Percentiles rank a stretch among this genome's conserved stretches.
phyloP scores from a whole-genome alignment of 2,113 vertebrate genomes.

The Mungos mungo region DNA sequence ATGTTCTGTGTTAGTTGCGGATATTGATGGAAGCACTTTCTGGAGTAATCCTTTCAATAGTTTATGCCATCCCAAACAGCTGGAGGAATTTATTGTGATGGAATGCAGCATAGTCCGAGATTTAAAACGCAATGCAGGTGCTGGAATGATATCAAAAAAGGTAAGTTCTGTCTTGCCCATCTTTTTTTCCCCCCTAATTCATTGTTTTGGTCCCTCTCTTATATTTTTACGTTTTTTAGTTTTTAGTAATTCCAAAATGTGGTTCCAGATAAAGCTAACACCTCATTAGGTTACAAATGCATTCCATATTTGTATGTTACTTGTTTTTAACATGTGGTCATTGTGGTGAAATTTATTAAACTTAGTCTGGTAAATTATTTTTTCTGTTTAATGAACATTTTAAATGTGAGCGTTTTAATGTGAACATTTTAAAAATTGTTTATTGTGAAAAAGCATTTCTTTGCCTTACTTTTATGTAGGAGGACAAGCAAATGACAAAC shows the following conservation, averaged over 20 bases:
- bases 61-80: constrained; percentile 92
- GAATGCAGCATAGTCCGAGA: constrained; percentile 89
- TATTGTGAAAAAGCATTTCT: neutral
- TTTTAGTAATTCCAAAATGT: neutral
- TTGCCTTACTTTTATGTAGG: neutral
- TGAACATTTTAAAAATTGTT: neutral
- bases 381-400: constrained; percentile 2
- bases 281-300: constrained; percentile 8
- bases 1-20: constrained; percentile 88
- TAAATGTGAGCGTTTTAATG: neutral
- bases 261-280: neutral
- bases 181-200: neutral
- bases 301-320: neutral
- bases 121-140: constrained; percentile 90
- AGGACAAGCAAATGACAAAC: neutral
- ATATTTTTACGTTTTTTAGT: neutral
- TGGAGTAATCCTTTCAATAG: constrained; percentile 96
- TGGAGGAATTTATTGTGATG: constrained; percentile 97
- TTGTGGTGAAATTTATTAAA: constrained; percentile 3
- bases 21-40: constrained; percentile 93
- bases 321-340: neutral
- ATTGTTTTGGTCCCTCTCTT: neutral
- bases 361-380: neutral
- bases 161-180: constrained; percentile 78
- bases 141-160: constrained; percentile 93